Base-by-base conservation (phyloP, 1,140 invertebrate genomes). In the Drosophila bocki region DNA sequence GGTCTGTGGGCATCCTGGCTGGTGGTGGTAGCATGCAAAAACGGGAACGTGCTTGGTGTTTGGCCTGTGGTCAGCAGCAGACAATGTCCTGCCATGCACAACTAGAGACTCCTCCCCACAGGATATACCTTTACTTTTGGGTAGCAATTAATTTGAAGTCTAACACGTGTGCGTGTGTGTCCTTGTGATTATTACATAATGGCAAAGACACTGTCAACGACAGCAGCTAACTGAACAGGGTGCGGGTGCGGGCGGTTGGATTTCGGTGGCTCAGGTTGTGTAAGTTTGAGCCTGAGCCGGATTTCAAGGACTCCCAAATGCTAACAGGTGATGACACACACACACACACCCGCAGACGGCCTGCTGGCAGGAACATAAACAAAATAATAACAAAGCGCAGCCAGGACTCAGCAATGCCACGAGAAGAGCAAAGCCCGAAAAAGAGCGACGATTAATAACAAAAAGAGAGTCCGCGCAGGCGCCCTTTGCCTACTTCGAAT, bases 311-410 rank as follows among this genome's bases (percentile, higher is more conserved):
- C 88, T 91, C 64, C 41, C 60, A 80, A 84, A 91, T 90, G 88
- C 88, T 90, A 91, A 91, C 88, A 91, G 88, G 88, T 91, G 88
- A 91, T 82, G 84, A 82, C 81, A 84, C 75, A 76, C 61, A 68
- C 77, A 39, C 8, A 44, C 26, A 41, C n/a, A 41, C n/a, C 37
- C 22, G 17, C 13, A 53, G 32, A 57, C 54, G 41, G 51, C 53
- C 50, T 51, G 63, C 50, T 63, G 74, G 60, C 72, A 56, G 64
- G 60, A 69, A 70, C 63, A 90, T 84, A 90, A 87, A 80, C 85
- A 90, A 84, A 88, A 88, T 88, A 88, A 88, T 90, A 88, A 88
- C 85, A 88, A 87, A 85, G 59, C 84, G 61, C 59, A 75, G 54
- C 48, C 60, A 77, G 56, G 50, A 56, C 41, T 70, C 65, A 80